Evolutionary conservation across 2,797 vertebrate species (phyloP).

Genomic region (Poecile montanus): DNA sequence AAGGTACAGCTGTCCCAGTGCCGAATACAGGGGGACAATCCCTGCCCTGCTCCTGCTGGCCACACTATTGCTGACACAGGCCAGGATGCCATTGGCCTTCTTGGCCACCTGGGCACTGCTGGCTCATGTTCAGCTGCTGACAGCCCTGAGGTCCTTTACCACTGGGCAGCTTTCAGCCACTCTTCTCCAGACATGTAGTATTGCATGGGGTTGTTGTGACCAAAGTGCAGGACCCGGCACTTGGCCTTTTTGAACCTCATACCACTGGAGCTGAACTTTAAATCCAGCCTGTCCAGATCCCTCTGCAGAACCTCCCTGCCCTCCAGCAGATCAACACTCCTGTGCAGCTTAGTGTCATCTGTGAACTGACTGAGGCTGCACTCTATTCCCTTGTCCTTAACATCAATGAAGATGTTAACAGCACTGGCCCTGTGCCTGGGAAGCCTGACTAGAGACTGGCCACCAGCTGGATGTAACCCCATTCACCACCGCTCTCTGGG

Average conservation of each 20-base stretch:
- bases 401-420: not conserved
- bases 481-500: not conserved
- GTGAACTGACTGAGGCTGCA: not conserved
- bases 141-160: not conserved
- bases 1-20: fast-evolving
- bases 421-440: not conserved
- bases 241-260: not conserved
- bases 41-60: not conserved
- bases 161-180: not conserved
- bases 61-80: not conserved
- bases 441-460: not conserved
- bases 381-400: not conserved
- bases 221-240: not conserved
- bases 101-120: not conserved
- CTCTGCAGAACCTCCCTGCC: not conserved
- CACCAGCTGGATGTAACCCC: not conserved
- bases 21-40: fast-evolving
- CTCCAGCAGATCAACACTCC: not conserved
- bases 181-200: not conserved
- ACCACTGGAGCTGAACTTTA: not conserved
- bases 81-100: not conserved
- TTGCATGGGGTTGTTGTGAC: not conserved
- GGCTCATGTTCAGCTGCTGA: not conserved
- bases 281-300: not conserved
- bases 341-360: not conserved